Percentiles rank a stretch among this genome's conserved stretches.
Evolutionary conservation across 2,797 vertebrate genomes (phyloP).

Genomic region (Phrynocephalus forsythii): DNA sequence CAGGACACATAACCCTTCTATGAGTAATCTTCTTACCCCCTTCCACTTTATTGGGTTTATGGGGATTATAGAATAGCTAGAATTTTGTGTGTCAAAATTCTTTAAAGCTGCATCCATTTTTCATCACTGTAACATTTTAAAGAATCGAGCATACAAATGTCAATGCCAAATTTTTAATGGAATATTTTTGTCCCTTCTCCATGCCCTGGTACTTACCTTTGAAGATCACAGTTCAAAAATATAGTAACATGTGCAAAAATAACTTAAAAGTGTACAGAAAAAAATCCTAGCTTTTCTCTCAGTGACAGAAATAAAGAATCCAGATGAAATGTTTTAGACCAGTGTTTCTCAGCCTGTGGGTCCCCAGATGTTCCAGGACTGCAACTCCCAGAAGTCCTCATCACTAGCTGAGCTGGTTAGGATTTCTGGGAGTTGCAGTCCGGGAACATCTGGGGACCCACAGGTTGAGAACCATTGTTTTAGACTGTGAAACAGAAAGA

Average conservation of each 20-base stretch:
- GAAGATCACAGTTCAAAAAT: slow-evolving; percentile 53
- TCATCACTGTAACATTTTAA: slow-evolving; percentile 54
- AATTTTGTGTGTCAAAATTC: slow-evolving; percentile 61
- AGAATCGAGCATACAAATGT: slow-evolving; percentile 54
- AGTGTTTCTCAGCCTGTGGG: too few species aligned
- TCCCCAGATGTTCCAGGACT: too few species aligned
- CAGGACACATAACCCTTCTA: slow-evolving; percentile 36
- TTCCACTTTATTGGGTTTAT: slow-evolving; percentile 32
- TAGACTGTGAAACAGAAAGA: slow-evolving; percentile 13
- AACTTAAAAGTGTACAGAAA: slow-evolving; percentile 43
- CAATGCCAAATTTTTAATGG: slow-evolving; percentile 59
- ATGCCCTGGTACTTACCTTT: slow-evolving; percentile 65
- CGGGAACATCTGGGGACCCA: too few species aligned
- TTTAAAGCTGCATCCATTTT: slow-evolving; percentile 61
- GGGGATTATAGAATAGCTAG: slow-evolving; percentile 56
- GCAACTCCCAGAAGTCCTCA: too few species aligned
- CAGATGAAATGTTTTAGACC: too few species aligned
- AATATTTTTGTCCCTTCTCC: slow-evolving; percentile 45
- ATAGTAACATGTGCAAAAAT: slow-evolving; percentile 52
- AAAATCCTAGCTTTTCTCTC: slow-evolving; percentile 11
- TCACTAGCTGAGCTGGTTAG: too few species aligned
- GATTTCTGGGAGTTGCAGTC: too few species aligned
- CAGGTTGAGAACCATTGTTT: neutral
- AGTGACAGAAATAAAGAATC: slow-evolving; percentile 26
- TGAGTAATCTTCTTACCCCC: slow-evolving; percentile 25